Evolutionary conservation across 2,113 vertebrate species (phyloP).

Genomic region (Chamaetylas fuelleborni): DNA sequence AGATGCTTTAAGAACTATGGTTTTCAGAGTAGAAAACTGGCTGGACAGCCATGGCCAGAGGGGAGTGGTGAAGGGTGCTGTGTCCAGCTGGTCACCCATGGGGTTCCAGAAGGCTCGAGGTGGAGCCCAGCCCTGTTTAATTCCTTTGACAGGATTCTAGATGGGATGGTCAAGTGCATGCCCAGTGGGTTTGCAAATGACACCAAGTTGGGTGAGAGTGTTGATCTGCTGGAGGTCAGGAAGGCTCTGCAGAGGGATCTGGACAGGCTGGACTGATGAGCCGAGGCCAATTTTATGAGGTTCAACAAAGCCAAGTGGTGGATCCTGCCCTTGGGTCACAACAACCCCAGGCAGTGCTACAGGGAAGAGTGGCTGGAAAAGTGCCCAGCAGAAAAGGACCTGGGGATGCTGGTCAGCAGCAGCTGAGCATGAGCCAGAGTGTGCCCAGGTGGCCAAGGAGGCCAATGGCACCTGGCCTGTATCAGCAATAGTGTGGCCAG

Average conservation of each 20-base stretch:
- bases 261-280: background rate
- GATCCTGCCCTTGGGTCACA: background rate
- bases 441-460: too few species aligned
- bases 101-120: fast-evolving
- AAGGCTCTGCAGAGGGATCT: background rate
- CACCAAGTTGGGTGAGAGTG: background rate
- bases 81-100: too few species aligned
- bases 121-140: background rate
- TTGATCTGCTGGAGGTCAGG: background rate
- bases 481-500: background rate
- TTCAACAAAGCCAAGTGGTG: fast-evolving
- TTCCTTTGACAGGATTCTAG: background rate
- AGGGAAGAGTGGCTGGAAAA: background rate
- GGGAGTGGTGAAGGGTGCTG: background rate
- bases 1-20: background rate
- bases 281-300: fast-evolving
- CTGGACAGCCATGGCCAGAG: background rate
- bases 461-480: too few species aligned
- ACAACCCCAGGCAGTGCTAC: fast-evolving
- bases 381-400: background rate
- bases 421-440: too few species aligned
- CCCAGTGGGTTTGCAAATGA: background rate
- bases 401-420: background rate
- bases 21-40: background rate
- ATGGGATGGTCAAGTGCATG: fast-evolving